Evolutionary conservation across 2,797 vertebrate genomes (phyloP), one percentile per base, ranked within the genome.

Genomic region (Petrocephalus schoutedeni): DNA sequence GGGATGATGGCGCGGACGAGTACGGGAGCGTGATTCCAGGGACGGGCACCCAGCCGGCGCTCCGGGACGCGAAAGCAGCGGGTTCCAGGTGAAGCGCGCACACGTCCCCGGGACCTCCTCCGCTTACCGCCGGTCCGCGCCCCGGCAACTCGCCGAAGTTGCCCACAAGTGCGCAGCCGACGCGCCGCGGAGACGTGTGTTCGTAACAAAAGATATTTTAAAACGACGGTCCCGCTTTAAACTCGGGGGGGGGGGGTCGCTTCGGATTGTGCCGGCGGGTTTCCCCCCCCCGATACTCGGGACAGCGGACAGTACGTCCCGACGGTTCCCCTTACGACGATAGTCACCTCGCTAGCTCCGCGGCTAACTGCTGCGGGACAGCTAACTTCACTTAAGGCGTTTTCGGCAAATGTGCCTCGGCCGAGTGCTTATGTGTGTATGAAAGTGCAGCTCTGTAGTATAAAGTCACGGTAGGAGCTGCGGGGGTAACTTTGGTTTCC

Each of bases 1-100:
- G 92, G 89, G 92, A 92, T 91, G 94, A 96, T 96, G 95, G 95
- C 94, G 95, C 93, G 91, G 91, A 92, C 93, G 95, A 95, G 89
- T 95, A 95, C 94, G 89, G 90, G 89, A 91, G 91, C 84, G 89
- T 89, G 92, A 91, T 88, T 9, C 89, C 89, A 89, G 82, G n/a
- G 87, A 91, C 67, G 87, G 92, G 12, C 16, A 89, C 80, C 92
- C 88, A 90, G 36, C 53, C 87, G 87, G 87, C 85, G 83, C 71
- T 88, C 14, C 51, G 87, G 88, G 61, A 90, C 92, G 88, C 92
- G 91, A 92, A 91, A 88, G 85, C 56, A 12, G 51, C 21, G 90
- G 87, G 51, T 8, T 61, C 41, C 88, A 93, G 95, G 95, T 94
- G 92, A 95, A 93, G 77, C 2, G 21, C n/a, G 19, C 5, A 3